Base-by-base conservation (phyloP, 2,113 vertebrate species). In the Chamaetylas fuelleborni region DNA sequence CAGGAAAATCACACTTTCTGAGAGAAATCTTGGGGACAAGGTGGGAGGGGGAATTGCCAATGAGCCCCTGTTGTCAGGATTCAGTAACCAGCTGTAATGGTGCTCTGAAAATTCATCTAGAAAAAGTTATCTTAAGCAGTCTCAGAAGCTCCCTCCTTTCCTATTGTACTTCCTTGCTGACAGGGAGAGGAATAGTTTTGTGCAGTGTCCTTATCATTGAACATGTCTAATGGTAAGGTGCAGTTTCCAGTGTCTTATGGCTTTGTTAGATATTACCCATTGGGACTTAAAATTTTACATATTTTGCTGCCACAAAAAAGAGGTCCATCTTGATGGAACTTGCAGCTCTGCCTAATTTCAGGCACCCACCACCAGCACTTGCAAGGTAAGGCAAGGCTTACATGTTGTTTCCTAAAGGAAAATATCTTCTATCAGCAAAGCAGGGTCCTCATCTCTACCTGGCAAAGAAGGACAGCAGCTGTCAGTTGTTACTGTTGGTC, bases 201-300 rank as follows among this genome's bases (percentile, higher is more conserved):
- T 60, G 24, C 1, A 4, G 6, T n/a, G 14, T 9, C 7, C 13
- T 12, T 26, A 0, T 36, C 36, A 28, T 11, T 3, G 1, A 24
- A 15, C 2, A 6, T 9, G 33, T 70, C 64, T 69, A 48, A 40
- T 3, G 16, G 34, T 66, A 81, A 70, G 19, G 54, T 22, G 2
- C 16, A 38, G 6, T 47, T 91, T 84, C 56, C 14, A 14, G 6
- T 31, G 43, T 31, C 13, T 71, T 74, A 43, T 20, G 31, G 34
- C 7, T 84, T 90, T 51, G 8, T 81, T 56, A 34, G 29, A 6
- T 60, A 9, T 40, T 61, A 76, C 8, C 2, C 1, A 3, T 18
- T 51, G 67, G 12, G 6, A 26, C 7, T 40, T 45, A 34, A 79
- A 10, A 8, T 65, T 80, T 64, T 43, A 17, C 9, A 4, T 23